Base-by-base conservation (phyloP, 2,888 invertebrate species). In the Ichneumon xanthorius region DNA sequence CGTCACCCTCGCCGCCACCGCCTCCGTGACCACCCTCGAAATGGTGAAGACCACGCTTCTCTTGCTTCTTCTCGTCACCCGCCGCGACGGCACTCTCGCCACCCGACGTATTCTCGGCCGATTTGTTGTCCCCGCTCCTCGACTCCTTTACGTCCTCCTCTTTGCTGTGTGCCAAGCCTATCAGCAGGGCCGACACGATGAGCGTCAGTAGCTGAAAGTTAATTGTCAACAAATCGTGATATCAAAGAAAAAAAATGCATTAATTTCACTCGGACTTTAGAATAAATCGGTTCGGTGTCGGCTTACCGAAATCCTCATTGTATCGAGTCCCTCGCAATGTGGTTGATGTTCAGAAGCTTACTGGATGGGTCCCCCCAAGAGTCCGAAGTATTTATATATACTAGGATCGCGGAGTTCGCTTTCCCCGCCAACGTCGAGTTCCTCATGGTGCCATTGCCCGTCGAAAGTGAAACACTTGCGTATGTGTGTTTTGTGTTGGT, bases 1-100 rank as follows among this genome's bases (percentile, higher is more conserved):
- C 87, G 9, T 72, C 77, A 11, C 81, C 80, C 1, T 86, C 85
- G 19, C 82, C 86, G 22, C 79, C 88, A 40, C 85, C 81, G 33
- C 88, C 88, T 5, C 90, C 90, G 45, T 89, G 90, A 26, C 90
- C 90, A 30, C 94, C 93, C 78, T 93, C 94, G 70, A 92, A 88
- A 81, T 95, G 94, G 90, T 95, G 95, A 81, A 97, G 94, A 80
- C 97, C 97, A 90, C 97, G 96, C 93, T 97, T 97, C 88, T 97
- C 96, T 92, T 96, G 96, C 89, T 96, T 96, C 92, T 97, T 97
- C 86, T 96, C 96, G 77, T 89, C 93, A 94, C 95, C 80, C 86
- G 95, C 94, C 89, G 94, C 87, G 11, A 89, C 88, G 48, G 80
- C 73, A 63, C 83, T 83, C 72, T 85, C 85, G 30, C 76, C 80